A percentile compares a stretch with the other conserved stretches of the same genome.
Conservation (phyloP, 2,113 vertebrate species). For the Psophia crepitans region DNA sequence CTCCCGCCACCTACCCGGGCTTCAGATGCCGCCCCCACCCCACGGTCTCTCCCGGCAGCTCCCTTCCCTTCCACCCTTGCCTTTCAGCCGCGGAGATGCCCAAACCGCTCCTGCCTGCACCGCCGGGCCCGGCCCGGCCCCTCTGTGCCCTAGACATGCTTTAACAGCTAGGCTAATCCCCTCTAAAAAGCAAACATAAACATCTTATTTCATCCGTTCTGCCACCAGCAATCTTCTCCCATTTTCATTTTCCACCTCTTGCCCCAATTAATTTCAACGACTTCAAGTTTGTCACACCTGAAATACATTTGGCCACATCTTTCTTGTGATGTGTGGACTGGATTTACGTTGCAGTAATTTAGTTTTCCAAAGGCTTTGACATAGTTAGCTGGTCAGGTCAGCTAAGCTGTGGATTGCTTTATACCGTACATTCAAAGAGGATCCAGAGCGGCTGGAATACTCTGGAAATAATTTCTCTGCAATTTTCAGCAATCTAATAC, state of each 20-base stretch:
- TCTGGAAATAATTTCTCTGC: conserved; percentile 1
- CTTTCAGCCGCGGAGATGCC: fast-evolving
- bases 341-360: neutral
- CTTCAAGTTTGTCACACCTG: neutral
- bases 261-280: neutral
- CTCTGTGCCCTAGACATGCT: neutral
- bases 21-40: fast-evolving
- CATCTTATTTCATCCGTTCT: neutral
- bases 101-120: neutral
- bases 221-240: neutral
- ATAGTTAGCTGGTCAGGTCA: neutral
- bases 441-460: neutral
- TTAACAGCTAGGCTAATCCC: neutral
- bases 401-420: neutral
- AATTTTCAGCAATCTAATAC: conserved; percentile 28
- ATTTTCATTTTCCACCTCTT: neutral
- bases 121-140: too few relatives aligned
- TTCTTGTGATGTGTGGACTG: neutral
- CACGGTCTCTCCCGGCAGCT: fast-evolving
- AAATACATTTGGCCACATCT: neutral
- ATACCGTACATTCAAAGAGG: neutral
- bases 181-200: too few relatives aligned
- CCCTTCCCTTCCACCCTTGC: neutral
- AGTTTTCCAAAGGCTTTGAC: neutral
- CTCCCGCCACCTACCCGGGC: fast-evolving